Evolutionary conservation across 2,888 invertebrate genomes (phyloP).

Genomic region (Hyles lineata): DNA sequence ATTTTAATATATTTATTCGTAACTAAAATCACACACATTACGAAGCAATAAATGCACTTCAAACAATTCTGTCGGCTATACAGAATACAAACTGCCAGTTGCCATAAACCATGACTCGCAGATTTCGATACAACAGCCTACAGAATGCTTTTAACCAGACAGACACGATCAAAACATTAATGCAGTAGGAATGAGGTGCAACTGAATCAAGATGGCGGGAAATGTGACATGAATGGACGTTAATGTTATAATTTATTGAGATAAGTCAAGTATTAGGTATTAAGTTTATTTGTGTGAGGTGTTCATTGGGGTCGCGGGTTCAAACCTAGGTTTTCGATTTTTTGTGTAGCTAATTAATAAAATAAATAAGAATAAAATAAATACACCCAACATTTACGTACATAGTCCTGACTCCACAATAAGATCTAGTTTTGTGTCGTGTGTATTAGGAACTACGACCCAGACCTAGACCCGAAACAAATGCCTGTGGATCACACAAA

Average conservation of each 20-base stretch:
- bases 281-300: too few species aligned
- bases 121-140: not conserved
- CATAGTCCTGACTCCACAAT: too few species aligned
- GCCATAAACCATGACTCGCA: slow-evolving; percentile 10
- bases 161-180: slow-evolving; percentile 16
- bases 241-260: not conserved
- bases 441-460: too few species aligned
- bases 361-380: too few species aligned
- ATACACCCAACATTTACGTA: too few species aligned
- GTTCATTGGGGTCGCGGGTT: too few species aligned
- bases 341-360: too few species aligned
- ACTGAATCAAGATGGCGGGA: too few species aligned
- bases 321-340: too few species aligned
- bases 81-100: not conserved
- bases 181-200: not conserved
- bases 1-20: not conserved
- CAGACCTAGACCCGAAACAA: too few species aligned
- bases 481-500: too few species aligned
- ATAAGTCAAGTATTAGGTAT: not conserved
- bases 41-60: not conserved
- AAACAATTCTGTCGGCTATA: not conserved
- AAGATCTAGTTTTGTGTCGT: too few species aligned
- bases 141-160: slow-evolving; percentile 3
- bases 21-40: slow-evolving; percentile 3
- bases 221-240: not conserved